Conservation (phyloP, 2,797 vertebrate genomes). For the Monodelphis domestica region DNA sequence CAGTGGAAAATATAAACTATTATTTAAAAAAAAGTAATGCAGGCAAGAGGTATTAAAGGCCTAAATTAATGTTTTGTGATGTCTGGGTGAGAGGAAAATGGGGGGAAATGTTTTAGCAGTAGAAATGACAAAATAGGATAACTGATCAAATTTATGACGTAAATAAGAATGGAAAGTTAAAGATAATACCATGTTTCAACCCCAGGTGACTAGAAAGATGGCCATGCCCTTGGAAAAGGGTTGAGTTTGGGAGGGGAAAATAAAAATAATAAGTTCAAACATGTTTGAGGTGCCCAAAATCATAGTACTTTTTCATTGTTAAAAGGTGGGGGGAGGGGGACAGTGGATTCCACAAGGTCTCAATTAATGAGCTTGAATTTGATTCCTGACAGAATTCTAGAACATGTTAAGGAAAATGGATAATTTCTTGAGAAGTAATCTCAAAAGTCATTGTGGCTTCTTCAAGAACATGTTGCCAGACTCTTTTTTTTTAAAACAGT, state of each 20-base stretch:
- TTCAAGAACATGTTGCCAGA: background rate
- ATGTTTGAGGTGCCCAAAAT: background rate
- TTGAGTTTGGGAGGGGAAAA: background rate
- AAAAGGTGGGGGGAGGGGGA: background rate
- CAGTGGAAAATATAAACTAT: too few relatives aligned
- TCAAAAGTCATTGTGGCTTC: background rate
- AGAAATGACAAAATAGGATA: background rate
- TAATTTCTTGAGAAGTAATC: background rate
- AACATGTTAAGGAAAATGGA: background rate
- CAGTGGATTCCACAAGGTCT: background rate
- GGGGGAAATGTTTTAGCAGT: background rate
- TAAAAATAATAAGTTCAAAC: background rate
- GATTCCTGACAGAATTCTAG: background rate
- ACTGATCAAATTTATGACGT: background rate
- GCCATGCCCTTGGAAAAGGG: background rate
- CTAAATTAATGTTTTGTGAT: background rate
- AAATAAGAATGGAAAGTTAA: background rate
- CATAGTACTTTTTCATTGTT: background rate
- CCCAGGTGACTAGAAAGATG: background rate
- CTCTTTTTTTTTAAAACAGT: background rate
- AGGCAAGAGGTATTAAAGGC: background rate
- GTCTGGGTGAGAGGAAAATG: background rate
- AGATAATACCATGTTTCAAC: background rate
- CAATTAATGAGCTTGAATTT: background rate
- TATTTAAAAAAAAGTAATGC: too few relatives aligned